phyloP scores from a whole-genome alignment of 2,797 vertebrate genomes.

The Miopithecus talapoin region DNA sequence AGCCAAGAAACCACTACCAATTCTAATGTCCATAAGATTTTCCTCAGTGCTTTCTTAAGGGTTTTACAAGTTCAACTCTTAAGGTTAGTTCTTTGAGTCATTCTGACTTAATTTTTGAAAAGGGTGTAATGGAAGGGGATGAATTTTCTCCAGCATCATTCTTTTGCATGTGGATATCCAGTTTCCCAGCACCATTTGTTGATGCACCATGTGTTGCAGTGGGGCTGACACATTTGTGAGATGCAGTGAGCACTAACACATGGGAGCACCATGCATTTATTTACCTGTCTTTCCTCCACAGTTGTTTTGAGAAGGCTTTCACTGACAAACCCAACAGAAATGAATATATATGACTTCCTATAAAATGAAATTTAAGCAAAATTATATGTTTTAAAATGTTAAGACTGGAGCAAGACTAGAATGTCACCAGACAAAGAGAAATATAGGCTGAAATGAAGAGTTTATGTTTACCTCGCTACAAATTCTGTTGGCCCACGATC shows the following conservation, averaged over 20 bases:
- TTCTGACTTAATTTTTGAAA: not conserved
- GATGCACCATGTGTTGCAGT: not conserved
- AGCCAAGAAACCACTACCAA: not conserved
- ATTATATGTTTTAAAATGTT: not conserved
- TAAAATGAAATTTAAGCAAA: not conserved
- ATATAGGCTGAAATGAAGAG: not conserved
- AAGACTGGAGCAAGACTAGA: not conserved
- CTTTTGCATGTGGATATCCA: not conserved
- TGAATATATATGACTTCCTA: not conserved
- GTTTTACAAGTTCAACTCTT: not conserved
- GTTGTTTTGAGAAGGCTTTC: not conserved
- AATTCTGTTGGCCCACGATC: not conserved
- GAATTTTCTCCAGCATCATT: not conserved
- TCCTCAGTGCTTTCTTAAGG: not conserved
- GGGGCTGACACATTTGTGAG: no score
- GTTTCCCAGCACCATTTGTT: not conserved
- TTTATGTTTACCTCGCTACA: not conserved
- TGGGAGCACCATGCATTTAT: not conserved
- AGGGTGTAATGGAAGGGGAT: not conserved
- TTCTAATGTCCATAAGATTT: not conserved
- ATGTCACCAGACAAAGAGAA: no score
- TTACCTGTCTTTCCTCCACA: not conserved
- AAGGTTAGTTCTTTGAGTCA: not conserved
- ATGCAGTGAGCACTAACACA: no score
- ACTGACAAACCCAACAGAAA: not conserved